These are phyloP conservation scores for Emydura subglobosa DNA, from an alignment of 2,113 vertebrate genomes.

Conservation along the genomic window DNA sequence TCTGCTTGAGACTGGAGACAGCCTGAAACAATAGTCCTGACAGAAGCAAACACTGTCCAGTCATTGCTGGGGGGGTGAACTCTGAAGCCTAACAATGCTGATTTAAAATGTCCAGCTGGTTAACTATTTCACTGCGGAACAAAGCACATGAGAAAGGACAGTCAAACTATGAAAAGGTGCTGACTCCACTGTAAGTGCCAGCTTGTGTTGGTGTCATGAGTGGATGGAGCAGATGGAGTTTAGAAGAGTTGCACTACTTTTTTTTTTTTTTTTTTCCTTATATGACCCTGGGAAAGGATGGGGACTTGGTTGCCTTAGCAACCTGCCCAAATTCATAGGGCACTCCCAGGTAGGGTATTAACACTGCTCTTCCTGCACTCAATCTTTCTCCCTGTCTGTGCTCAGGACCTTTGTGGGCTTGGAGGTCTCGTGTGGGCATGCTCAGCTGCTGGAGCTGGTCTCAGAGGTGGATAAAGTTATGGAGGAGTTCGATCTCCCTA, in stretches of 20 bases:
- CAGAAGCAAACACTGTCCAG: neutral
- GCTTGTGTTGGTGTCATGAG: rapidly evolving
- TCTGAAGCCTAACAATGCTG: neutral
- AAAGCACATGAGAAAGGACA: neutral
- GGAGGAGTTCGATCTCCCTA: constrained; percentile 89
- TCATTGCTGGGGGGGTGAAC: neutral
- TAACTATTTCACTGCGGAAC: neutral
- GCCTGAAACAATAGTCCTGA: neutral
- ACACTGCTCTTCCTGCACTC: neutral
- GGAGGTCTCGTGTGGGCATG: constrained; percentile 86
- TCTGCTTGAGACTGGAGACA: neutral
- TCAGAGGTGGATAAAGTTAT: constrained; percentile 87
- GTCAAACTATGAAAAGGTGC: neutral
- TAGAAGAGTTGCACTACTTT: neutral
- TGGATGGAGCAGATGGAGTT: neutral
- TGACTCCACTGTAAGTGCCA: neutral
- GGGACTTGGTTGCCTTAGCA: neutral
- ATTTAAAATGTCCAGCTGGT: neutral
- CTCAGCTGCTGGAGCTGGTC: constrained; percentile 86
- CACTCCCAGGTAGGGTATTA: neutral
- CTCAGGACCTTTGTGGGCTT: constrained; percentile 93
- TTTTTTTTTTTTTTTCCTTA: neutral
- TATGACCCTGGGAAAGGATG: neutral
- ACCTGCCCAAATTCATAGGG: neutral
- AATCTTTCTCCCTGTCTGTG: neutral